Percentiles rank a stretch among this genome's conserved stretches.
These are phyloP conservation scores for Scomber japonicus DNA, from an alignment of 2,113 vertebrate genomes.

Conservation along the genomic window DNA sequence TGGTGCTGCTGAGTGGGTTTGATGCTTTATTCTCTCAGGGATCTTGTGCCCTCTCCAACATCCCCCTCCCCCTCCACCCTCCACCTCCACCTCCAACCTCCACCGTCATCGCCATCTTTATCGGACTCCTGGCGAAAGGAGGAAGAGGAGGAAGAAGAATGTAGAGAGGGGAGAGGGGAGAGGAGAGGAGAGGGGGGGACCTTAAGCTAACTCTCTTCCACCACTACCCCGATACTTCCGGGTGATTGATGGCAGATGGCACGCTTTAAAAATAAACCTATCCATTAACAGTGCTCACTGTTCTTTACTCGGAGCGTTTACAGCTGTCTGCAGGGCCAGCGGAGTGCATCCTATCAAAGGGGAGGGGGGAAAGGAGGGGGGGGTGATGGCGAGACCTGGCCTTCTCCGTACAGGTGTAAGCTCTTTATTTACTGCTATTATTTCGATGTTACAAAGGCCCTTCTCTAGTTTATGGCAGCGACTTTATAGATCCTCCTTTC, in stretches of 20 bases:
- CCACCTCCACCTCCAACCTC: slow-evolving; percentile 9
- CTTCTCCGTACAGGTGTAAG: slow-evolving; percentile 92
- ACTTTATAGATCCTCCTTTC: slow-evolving; percentile 77
- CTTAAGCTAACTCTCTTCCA: slow-evolving; percentile 88
- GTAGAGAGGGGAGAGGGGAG: background rate
- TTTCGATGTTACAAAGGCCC: slow-evolving; percentile 74
- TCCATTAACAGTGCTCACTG: slow-evolving; percentile 94
- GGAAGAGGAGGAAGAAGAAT: slow-evolving; percentile 71
- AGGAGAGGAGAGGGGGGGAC: slow-evolving; percentile 78
- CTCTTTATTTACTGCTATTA: slow-evolving; percentile 90
- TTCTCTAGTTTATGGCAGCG: slow-evolving; percentile 71
- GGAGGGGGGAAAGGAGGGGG: too few species aligned
- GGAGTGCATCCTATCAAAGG: slow-evolving; percentile 36
- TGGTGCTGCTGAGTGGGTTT: slow-evolving; percentile 96
- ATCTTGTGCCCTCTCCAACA: slow-evolving; percentile 21
- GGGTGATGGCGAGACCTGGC: slow-evolving; percentile 70
- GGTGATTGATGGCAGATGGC: slow-evolving; percentile 97
- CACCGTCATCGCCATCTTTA: slow-evolving; percentile 85
- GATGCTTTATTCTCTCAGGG: slow-evolving; percentile 95
- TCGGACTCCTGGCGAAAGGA: slow-evolving; percentile 83
- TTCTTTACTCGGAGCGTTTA: slow-evolving; percentile 89
- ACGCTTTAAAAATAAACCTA: slow-evolving; percentile 96
- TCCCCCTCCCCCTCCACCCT: background rate
- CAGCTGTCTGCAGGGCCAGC: slow-evolving; percentile 83
- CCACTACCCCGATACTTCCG: slow-evolving; percentile 84